A percentile compares a stretch with the other conserved stretches of the same genome.
These are phyloP conservation scores for Antrozous pallidus DNA, from an alignment of 2,797 vertebrate genomes.

Conservation along the genomic window DNA sequence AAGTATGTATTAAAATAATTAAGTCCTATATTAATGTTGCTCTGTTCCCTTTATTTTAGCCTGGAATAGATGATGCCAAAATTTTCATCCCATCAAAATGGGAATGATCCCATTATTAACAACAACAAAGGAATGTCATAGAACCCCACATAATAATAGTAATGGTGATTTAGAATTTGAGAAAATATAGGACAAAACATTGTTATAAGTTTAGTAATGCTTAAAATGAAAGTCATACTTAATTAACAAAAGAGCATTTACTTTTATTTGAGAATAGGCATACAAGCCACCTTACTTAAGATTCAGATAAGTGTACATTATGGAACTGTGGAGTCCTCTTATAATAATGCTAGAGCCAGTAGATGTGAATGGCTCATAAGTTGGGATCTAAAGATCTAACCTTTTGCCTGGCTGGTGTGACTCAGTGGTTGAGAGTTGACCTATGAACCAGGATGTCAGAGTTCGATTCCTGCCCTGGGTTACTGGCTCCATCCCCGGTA, in stretches of 20 bases:
- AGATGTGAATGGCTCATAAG: background rate
- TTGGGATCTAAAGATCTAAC: background rate
- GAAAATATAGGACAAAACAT: slow-evolving; percentile 27
- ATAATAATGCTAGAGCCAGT: background rate
- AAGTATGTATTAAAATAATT: slow-evolving; percentile 37
- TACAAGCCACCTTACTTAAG: background rate
- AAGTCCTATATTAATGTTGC: background rate
- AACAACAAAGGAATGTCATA: background rate
- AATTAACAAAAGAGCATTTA: background rate
- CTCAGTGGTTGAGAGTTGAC: too few relatives aligned
- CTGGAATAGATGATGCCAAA: background rate
- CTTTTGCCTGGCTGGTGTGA: too few relatives aligned
- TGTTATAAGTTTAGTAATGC: background rate
- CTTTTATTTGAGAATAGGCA: background rate
- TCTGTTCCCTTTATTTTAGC: slow-evolving; percentile 21
- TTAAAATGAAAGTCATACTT: background rate
- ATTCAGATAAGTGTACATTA: background rate
- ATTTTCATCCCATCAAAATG: too few relatives aligned
- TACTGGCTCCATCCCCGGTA: too few relatives aligned
- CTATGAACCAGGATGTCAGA: too few relatives aligned
- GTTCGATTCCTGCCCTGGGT: too few relatives aligned
- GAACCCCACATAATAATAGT: background rate
- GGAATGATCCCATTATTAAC: slow-evolving; percentile 32
- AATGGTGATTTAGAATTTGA: slow-evolving; percentile 15
- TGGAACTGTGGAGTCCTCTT: background rate